Evolutionary conservation across 2,113 vertebrate species (phyloP).

Genomic region (Myotis brandtii): DNA sequence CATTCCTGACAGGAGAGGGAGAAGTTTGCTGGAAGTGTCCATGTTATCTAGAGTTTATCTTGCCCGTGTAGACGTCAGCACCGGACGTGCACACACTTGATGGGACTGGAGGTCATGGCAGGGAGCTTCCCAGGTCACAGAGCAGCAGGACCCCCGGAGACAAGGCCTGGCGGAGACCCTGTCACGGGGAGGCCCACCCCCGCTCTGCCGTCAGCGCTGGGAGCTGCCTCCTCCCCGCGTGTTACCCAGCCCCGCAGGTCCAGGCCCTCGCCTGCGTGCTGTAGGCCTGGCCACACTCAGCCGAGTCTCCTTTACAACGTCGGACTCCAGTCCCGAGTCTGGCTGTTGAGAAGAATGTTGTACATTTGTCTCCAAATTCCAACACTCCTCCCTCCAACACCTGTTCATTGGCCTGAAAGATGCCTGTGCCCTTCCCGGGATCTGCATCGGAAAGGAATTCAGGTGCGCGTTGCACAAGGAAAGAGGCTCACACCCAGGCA

Average conservation of each 20-base stretch:
- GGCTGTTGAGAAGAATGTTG: neutral
- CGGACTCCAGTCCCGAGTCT: neutral
- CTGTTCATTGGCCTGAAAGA: no score
- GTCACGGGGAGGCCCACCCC: neutral
- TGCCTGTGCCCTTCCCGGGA: accelerated
- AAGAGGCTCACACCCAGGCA: neutral
- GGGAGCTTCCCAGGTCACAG: neutral
- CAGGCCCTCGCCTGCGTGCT: accelerated
- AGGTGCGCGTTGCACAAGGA: accelerated
- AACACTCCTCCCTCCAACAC: neutral
- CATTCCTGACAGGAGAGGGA: neutral
- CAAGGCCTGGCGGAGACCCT: neutral
- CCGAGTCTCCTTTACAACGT: accelerated
- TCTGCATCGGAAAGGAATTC: no score
- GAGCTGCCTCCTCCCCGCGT: neutral
- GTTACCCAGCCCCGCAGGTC: no score
- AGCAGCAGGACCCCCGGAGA: neutral
- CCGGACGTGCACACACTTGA: accelerated
- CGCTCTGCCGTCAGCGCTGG: neutral
- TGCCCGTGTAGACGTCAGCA: neutral
- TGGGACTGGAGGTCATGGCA: neutral
- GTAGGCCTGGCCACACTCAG: accelerated
- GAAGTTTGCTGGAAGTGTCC: neutral
- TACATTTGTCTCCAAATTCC: neutral
- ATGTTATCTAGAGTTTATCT: neutral